phyloP scores from a whole-genome alignment of 2,797 vertebrate genomes.

The Melanotaenia trifasciata region DNA sequence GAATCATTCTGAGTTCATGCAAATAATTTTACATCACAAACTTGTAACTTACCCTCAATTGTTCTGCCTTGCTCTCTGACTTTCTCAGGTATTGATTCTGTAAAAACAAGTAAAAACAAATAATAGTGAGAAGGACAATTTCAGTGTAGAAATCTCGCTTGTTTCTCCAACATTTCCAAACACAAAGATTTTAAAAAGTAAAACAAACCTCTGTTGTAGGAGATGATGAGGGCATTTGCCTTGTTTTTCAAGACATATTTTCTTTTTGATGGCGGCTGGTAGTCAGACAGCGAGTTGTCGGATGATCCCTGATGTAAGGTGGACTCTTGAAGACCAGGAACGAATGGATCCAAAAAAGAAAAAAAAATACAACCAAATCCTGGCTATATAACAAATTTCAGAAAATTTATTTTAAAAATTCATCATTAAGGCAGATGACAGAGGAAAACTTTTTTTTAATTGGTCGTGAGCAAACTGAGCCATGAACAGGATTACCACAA shows the following conservation, averaged over 20 bases:
- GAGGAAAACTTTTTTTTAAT: background rate
- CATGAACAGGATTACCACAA: background rate
- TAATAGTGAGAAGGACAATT: background rate
- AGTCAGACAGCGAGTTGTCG: slow-evolving; percentile 72
- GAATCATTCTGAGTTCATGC: background rate
- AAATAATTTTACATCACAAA: background rate
- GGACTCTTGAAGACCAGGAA: slow-evolving; percentile 36
- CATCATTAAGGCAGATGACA: background rate
- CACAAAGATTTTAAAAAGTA: background rate
- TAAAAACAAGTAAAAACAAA: slow-evolving; percentile 28
- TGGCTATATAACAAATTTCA: background rate
- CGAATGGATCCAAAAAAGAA: slow-evolving; percentile 4
- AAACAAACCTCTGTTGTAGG: slow-evolving; percentile 69
- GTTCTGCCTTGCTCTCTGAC: slow-evolving; percentile 68
- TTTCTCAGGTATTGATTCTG: slow-evolving; percentile 71
- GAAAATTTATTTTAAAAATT: background rate
- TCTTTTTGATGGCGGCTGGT: slow-evolving; percentile 82
- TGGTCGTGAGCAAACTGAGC: too few species aligned
- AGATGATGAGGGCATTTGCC: background rate
- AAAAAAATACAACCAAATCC: background rate
- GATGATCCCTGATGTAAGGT: slow-evolving; percentile 33
- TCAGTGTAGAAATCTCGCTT: background rate
- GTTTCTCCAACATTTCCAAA: background rate
- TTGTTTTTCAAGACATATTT: slow-evolving; percentile 76
- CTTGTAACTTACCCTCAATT: slow-evolving; percentile 70